Base-by-base conservation (phyloP, 92 coral and sea anemone species). In the Muricea muricata region DNA sequence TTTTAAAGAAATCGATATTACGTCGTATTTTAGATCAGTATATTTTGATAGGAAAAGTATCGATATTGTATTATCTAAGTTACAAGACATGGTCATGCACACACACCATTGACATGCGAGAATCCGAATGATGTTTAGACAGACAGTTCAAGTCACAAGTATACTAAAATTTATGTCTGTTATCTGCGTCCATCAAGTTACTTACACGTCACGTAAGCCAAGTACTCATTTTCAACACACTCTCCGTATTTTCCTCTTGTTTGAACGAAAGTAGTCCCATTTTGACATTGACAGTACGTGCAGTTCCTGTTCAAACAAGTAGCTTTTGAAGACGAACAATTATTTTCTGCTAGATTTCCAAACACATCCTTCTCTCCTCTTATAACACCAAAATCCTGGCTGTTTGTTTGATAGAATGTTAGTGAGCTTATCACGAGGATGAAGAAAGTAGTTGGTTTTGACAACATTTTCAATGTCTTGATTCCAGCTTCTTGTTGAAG, bases 141-240 rank as follows among this genome's bases (percentile, higher is more conserved):
- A n/a, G n/a, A n/a, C n/a, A n/a, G n/a, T n/a, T n/a, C n/a, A n/a
- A n/a, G n/a, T n/a, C n/a, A n/a, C n/a, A n/a, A n/a, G n/a, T n/a
- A n/a, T n/a, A n/a, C 9, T 37, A 37, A 4, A 37, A 37, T 37
- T 37, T 9, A 37, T 9, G 9, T 37, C 42, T n/a, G n/a, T n/a
- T 9, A 37, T 4, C 4, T 4, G 9, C 9, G 9, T 37, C 9
- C 42, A 4, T 45, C 15, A 45, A 45, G 14, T 21, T 21, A 63
- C 70, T 63, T 63, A 63, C 70, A 63, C 12, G 70, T 26, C 0
- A 32, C 70, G 12, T 25, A 63, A 3, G 23, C 70, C 70, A 63
- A 63, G 70, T 63, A 63, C 39, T 63, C 70, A 28, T 63, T 63
- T 32, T 18, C n/a, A 10, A 63, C 70, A 63, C 70, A 63, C 37